Percentiles rank a stretch among this genome's conserved stretches.
These are phyloP conservation scores for Sebastes goodei DNA, from an alignment of 2,797 vertebrate genomes.

Conservation along the genomic window DNA sequence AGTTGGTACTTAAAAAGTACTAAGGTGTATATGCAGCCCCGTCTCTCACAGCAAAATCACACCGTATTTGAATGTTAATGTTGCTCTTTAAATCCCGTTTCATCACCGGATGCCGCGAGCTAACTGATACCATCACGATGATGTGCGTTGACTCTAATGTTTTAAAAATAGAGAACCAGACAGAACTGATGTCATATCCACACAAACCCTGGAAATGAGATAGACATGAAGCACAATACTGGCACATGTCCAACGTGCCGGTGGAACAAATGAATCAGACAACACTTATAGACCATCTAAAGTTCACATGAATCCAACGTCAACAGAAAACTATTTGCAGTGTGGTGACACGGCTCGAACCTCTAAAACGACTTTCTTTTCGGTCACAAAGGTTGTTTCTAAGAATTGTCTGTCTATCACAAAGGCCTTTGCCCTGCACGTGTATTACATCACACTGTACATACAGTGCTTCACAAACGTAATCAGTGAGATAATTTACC, in stretches of 20 bases:
- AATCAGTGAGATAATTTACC: constrained; percentile 12
- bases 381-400: constrained; percentile 38
- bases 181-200: constrained; percentile 62
- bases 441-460: constrained; percentile 32
- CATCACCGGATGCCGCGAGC: constrained; percentile 49
- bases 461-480: constrained; percentile 10
- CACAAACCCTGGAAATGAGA: constrained; percentile 47
- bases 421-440: constrained; percentile 37
- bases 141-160: constrained; percentile 29
- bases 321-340: constrained; percentile 64
- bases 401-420: constrained; percentile 33
- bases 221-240: constrained; percentile 58
- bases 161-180: constrained; percentile 73
- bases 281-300: constrained; percentile 63
- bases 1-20: background rate
- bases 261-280: constrained; percentile 76
- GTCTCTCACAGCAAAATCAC: background rate
- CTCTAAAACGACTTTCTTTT: constrained; percentile 31
- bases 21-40: background rate
- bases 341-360: constrained; percentile 16
- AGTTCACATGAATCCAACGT: constrained; percentile 59
- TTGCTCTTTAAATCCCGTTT: constrained; percentile 49
- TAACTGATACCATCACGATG: constrained; percentile 28
- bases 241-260: constrained; percentile 34
- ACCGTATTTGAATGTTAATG: background rate